Evolutionary conservation across 2,888 invertebrate species (phyloP).

Genomic region (Caenorhabditis doughertyi): DNA sequence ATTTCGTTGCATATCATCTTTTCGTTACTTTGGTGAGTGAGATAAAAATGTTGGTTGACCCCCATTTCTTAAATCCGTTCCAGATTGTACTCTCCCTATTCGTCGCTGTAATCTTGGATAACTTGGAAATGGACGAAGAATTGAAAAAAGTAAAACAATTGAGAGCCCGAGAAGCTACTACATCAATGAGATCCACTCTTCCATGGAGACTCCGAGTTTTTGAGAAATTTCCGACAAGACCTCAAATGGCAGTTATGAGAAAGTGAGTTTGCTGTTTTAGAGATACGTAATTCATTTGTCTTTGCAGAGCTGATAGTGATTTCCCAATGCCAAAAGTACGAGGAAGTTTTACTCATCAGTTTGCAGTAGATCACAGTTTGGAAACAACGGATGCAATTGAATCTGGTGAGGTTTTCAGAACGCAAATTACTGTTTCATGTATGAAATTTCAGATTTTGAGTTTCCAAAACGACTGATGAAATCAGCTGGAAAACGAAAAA

Average conservation of each 20-base stretch:
- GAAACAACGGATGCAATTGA: slow-evolving; percentile 60
- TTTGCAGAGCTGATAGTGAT: slow-evolving; percentile 86
- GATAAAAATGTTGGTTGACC: too few species aligned
- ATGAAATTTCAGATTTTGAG: slow-evolving; percentile 50
- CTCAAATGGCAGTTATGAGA: slow-evolving; percentile 90
- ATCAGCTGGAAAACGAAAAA: slow-evolving; percentile 47
- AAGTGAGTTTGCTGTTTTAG: slow-evolving; percentile 85
- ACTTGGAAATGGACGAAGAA: slow-evolving; percentile 98
- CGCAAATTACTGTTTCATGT: neutral
- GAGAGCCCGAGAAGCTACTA: slow-evolving; percentile 92
- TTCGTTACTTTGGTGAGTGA: slow-evolving; percentile 92
- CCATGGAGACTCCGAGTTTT: slow-evolving; percentile 96
- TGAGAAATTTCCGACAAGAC: slow-evolving; percentile 96
- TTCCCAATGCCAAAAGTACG: slow-evolving; percentile 88
- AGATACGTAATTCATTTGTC: neutral
- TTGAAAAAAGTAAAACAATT: slow-evolving; percentile 97
- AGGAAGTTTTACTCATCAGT: slow-evolving; percentile 99
- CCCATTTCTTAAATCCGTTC: too few species aligned
- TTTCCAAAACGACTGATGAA: slow-evolving; percentile 49
- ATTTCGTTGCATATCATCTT: slow-evolving; percentile 98
- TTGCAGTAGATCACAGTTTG: slow-evolving; percentile 88
- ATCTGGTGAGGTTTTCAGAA: neutral
- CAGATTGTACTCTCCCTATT: slow-evolving; percentile 97
- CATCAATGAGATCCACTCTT: slow-evolving; percentile 95
- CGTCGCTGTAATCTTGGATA: slow-evolving; percentile 99